phyloP scores from a whole-genome alignment of 1,140 invertebrate genomes.

The Hestina assimilis region DNA sequence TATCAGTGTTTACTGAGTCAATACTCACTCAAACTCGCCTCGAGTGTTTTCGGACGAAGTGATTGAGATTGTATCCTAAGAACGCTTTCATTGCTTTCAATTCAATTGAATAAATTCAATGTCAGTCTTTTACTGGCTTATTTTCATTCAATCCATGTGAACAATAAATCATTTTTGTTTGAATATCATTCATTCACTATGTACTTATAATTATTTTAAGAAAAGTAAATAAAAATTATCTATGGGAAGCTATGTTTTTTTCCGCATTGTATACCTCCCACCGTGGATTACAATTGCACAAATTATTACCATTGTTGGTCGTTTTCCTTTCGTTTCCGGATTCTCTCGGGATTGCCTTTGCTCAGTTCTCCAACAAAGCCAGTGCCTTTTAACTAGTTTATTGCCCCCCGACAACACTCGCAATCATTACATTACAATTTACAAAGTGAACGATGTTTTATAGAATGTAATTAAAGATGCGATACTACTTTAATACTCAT shows the following conservation, averaged over 20 bases:
- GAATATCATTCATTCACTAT: too few species aligned
- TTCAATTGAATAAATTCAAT: neutral
- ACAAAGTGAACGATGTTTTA: slow-evolving; percentile 18
- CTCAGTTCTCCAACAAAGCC: slow-evolving; percentile 25
- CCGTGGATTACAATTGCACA: neutral
- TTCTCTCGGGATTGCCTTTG: slow-evolving; percentile 50
- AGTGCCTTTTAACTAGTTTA: slow-evolving; percentile 30
- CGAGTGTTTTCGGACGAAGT: slow-evolving; percentile 29
- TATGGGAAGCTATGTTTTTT: neutral
- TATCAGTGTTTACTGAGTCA: slow-evolving; percentile 58
- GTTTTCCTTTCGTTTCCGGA: slow-evolving; percentile 47
- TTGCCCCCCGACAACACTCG: slow-evolving; percentile 16
- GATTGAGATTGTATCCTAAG: slow-evolving; percentile 32
- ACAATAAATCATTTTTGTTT: too few species aligned
- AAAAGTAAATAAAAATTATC: neutral
- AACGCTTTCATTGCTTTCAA: slow-evolving; percentile 15
- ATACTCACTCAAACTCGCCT: slow-evolving; percentile 53
- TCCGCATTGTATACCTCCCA: neutral
- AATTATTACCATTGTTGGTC: slow-evolving; percentile 6
- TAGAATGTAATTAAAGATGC: slow-evolving; percentile 3
- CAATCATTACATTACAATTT: slow-evolving; percentile 5
- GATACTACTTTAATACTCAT: neutral
- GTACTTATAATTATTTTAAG: too few species aligned
- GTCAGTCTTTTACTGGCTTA: neutral
- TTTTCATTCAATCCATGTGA: too few species aligned